A percentile compares a stretch with the other conserved stretches of the same genome.
phyloP scores from a whole-genome alignment of 2,113 vertebrate species.

The Cynopterus brachyotis region DNA sequence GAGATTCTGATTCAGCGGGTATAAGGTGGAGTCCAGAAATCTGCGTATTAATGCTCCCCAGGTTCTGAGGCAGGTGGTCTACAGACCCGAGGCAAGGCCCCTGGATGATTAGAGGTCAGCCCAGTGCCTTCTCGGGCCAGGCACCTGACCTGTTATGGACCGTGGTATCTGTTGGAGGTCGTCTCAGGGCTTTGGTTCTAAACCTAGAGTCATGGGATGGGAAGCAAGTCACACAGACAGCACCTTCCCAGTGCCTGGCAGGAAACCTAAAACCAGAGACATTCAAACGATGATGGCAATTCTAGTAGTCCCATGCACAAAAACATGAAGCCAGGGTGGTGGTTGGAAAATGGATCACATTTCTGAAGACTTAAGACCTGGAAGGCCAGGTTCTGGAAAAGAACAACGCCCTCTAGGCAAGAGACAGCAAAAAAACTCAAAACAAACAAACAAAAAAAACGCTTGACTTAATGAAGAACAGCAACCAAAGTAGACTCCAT shows the following conservation, averaged over 20 bases:
- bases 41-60: not conserved
- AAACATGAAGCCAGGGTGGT: not conserved
- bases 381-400: not conserved
- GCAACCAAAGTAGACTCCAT: not conserved
- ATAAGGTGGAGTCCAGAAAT: not conserved
- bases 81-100: not conserved
- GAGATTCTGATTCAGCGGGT: not conserved
- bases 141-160: not conserved
- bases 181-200: not conserved
- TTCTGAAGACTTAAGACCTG: not conserved
- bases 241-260: not conserved
- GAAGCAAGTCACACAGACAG: not conserved
- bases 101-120: not conserved
- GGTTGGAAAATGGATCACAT: not conserved
- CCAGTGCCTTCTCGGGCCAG: not conserved
- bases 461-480: not conserved
- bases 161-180: not conserved
- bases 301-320: not conserved
- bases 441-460: too few species aligned
- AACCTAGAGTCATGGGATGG: not conserved
- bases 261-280: conserved; percentile 21
- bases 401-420: not conserved
- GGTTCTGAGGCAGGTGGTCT: not conserved
- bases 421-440: not conserved
- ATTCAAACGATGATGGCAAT: not conserved